Conservation (phyloP, 1,140 invertebrate genomes). For the Dreissena rostriformis region DNA sequence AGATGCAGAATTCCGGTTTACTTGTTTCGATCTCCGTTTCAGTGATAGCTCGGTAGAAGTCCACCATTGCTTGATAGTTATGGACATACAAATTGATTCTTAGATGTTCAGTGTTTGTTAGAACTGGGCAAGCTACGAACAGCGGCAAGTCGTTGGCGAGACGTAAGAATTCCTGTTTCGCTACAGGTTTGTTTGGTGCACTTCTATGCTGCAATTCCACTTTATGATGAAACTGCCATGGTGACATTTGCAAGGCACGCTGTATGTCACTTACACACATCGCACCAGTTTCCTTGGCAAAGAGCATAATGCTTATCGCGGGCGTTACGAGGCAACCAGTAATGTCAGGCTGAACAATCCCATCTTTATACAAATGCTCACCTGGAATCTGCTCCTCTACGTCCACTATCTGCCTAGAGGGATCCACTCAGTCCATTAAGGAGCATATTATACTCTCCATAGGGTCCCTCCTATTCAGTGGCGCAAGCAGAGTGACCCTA, state of each 20-base stretch:
- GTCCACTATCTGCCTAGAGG: conserved; percentile 40
- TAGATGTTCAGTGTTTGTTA: conserved; percentile 57
- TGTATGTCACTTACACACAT: conserved; percentile 44
- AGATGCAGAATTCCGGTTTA: conserved; percentile 60
- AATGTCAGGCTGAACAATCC: neutral
- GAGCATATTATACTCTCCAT: conserved; percentile 31
- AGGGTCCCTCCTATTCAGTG: neutral
- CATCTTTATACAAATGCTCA: neutral
- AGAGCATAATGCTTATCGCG: conserved; percentile 56
- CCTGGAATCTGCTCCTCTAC: conserved; percentile 30
- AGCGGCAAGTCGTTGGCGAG: conserved; percentile 52
- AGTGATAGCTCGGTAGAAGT: conserved; percentile 59
- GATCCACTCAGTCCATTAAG: conserved; percentile 45
- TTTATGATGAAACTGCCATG: conserved; percentile 61
- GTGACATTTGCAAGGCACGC: conserved; percentile 13
- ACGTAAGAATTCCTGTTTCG: conserved; percentile 57
- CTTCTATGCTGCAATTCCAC: conserved; percentile 50
- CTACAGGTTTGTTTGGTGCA: conserved; percentile 22
- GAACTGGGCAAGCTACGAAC: conserved; percentile 57
- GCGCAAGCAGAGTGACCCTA: conserved; percentile 31
- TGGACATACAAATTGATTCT: conserved; percentile 55
- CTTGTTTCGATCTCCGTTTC: conserved; percentile 57
- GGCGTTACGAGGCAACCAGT: conserved; percentile 40
- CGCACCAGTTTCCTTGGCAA: conserved; percentile 50
- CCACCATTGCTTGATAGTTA: conserved; percentile 56